Evolutionary conservation across 2,113 vertebrate species (phyloP), one percentile per base, ranked within the genome.

Genomic region (Brienomyrus longianalis): DNA sequence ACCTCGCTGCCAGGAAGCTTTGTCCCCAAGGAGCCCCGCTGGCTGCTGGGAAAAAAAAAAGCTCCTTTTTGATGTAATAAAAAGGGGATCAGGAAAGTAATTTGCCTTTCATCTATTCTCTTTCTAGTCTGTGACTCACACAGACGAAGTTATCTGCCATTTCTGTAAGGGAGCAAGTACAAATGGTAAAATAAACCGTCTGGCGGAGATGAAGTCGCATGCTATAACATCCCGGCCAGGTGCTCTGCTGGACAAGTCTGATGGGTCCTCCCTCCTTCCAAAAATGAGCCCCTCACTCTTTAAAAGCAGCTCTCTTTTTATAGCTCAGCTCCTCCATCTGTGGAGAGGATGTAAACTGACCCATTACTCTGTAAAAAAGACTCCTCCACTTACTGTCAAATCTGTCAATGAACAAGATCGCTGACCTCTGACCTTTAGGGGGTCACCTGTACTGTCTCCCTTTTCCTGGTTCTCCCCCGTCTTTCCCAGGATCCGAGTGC

Each of bases 1-100:
- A 92, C 93, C 90, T 92, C 93, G 92, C 92, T 95, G 95, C 94
- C 96, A 96, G 96, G 95, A 96, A 96, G 92, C 93, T 93, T 84
- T 90, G 92, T 95, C 95, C 94, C 94, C 91, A 92, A 7, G 93
- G 95, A 95, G 93, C 94, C 94, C 94, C 89, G 62, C 92, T 93
- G 94, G 93, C 94, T 95, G 94, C 93, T 91, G 93, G 91, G 93
- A n/a, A n/a, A 93, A 93, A 93, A 93, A 93, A 94, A 92, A 90
- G 7, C 92, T 50, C 77, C 86, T 91, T 94, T 96, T 96, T 96
- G 95, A 96, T 95, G 94, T 95, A 93, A 92, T 94, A 94, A 94
- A 95, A 94, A 95, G 91, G 48, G 92, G 94, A 95, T 95, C 93
- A 93, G 93, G 93, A 93, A 93, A 93, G 92, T 93, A 94, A 94